Percentiles rank a stretch among this genome's conserved stretches.
Evolutionary conservation across 2,888 invertebrate genomes (phyloP).

Genomic region (Pachliopta kotzebuea): DNA sequence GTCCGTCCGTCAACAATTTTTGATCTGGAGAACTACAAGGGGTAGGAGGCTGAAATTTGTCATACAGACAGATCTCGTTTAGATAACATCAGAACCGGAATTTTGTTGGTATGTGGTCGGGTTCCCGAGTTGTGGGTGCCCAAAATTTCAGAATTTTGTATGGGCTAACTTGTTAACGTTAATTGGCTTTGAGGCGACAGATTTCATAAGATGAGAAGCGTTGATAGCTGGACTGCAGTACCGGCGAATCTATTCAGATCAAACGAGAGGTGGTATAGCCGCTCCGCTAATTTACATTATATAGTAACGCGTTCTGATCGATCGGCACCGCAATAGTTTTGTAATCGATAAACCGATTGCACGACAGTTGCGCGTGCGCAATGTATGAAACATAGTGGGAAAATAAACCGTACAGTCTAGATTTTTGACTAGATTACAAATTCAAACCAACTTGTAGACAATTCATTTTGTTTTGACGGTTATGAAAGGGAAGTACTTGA

Average conservation of each 20-base stretch:
- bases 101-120: too few relatives aligned
- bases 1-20: too few relatives aligned
- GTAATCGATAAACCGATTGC: constrained; percentile 40
- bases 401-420: constrained; percentile 11
- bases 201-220: constrained; percentile 3
- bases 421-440: constrained; percentile 5
- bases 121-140: too few relatives aligned
- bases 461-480: too few relatives aligned
- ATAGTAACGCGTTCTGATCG: constrained; percentile 32
- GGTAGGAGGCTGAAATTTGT: too few relatives aligned
- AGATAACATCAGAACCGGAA: too few relatives aligned
- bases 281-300: constrained; percentile 25
- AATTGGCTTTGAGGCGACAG: not conserved
- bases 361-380: constrained; percentile 8
- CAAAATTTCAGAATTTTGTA: too few relatives aligned
- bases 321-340: constrained; percentile 38
- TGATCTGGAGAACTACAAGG: too few relatives aligned
- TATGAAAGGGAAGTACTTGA: too few relatives aligned
- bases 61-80: too few relatives aligned
- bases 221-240: constrained; percentile 6
- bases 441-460: not conserved
- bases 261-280: constrained; percentile 21
- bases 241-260: constrained; percentile 18
- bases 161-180: too few relatives aligned
- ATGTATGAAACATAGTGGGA: constrained; percentile 15